These are phyloP conservation scores for Anabacerthia variegaticeps DNA, from an alignment of 2,797 vertebrate species.

Conservation along the genomic window DNA sequence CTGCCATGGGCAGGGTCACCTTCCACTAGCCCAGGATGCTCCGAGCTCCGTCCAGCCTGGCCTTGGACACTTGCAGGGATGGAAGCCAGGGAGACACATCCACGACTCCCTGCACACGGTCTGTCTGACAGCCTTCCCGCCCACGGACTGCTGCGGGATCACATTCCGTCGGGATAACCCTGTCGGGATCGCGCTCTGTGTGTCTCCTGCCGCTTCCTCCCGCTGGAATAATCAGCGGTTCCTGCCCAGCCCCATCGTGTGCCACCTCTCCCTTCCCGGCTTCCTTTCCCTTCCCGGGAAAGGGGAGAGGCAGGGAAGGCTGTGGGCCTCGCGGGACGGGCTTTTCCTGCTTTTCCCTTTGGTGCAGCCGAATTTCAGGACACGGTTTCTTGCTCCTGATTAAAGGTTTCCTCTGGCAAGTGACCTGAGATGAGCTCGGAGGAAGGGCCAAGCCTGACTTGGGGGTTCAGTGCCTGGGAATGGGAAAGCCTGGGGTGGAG, in stretches of 20 bases:
- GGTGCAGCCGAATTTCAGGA: neutral
- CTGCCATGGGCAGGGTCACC: neutral
- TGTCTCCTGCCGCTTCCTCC: neutral
- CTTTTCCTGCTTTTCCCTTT: conserved; percentile 48
- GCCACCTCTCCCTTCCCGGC: neutral
- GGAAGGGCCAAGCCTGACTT: neutral
- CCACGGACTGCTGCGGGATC: neutral
- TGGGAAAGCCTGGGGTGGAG: neutral
- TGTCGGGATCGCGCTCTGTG: neutral
- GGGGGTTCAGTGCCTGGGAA: rapidly evolving
- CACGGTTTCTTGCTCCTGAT: neutral
- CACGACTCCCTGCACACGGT: neutral
- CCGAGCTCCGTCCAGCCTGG: neutral
- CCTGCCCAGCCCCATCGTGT: neutral
- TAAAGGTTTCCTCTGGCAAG: conserved; percentile 48
- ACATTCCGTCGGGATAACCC: neutral
- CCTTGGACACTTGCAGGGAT: neutral
- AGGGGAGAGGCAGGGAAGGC: neutral
- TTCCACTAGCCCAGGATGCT: neutral
- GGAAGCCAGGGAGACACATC: neutral
- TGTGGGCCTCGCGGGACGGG: neutral
- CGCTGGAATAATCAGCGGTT: neutral
- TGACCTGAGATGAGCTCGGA: neutral
- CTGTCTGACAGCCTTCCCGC: rapidly evolving
- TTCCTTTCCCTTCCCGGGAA: neutral